These are phyloP conservation scores for Eulemur rubriventer DNA, from an alignment of 2,797 vertebrate genomes.

Conservation along the genomic window DNA sequence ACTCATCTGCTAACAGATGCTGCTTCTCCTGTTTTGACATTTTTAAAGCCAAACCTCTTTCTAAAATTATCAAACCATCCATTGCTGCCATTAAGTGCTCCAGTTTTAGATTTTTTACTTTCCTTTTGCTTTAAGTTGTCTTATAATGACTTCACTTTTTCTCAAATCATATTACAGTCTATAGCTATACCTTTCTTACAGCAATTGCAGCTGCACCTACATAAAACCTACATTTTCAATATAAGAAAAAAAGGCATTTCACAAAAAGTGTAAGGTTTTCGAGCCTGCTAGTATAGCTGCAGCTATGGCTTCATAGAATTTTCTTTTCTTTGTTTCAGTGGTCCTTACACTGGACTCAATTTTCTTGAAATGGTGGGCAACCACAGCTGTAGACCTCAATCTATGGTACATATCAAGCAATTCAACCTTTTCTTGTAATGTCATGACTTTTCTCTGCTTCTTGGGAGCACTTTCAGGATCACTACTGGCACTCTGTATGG, in stretches of 20 bases:
- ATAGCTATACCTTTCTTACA: not conserved
- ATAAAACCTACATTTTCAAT: not conserved
- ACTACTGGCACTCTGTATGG: not conserved
- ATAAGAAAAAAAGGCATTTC: not conserved
- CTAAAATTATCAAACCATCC: not conserved
- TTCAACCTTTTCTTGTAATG: not conserved
- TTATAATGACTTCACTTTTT: not conserved
- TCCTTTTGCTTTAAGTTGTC: not conserved
- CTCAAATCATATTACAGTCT: not conserved
- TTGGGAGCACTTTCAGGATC: not conserved
- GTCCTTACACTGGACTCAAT: not conserved
- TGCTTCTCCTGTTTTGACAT: not conserved
- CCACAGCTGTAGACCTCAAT: not conserved
- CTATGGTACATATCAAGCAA: not conserved
- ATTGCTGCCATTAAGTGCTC: not conserved
- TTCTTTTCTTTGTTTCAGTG: not conserved
- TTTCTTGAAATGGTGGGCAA: not conserved
- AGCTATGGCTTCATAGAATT: not conserved
- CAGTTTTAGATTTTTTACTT: not conserved
- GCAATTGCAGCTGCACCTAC: not conserved
- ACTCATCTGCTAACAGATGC: not conserved
- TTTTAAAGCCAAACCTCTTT: not conserved
- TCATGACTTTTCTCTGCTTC: not conserved
- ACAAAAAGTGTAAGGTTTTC: not conserved
- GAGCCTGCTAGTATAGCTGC: not conserved